A percentile compares a stretch with the other conserved stretches of the same genome.
These are phyloP conservation scores for Camelus bactrianus DNA, from an alignment of 2,113 vertebrate species.

Conservation along the genomic window DNA sequence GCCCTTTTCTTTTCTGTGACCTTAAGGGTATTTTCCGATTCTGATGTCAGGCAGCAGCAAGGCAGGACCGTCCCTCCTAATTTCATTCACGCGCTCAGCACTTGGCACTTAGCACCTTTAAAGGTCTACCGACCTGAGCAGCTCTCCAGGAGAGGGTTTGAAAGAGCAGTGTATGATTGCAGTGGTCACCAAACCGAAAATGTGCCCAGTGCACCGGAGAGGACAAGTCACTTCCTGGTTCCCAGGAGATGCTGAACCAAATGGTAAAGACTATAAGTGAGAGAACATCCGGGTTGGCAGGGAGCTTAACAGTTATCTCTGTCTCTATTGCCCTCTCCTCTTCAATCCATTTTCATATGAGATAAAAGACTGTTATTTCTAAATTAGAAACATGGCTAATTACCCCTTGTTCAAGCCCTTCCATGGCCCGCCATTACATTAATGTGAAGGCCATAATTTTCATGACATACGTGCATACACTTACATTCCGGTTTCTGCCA, in stretches of 20 bases:
- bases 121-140: not conserved
- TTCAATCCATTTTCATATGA: not conserved
- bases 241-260: not conserved
- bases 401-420: not conserved
- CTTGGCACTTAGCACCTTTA: not conserved
- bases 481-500: not conserved
- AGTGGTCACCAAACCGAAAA: not conserved
- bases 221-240: fast-evolving
- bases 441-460: not conserved
- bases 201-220: fast-evolving
- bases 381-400: not conserved
- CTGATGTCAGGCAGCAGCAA: not conserved
- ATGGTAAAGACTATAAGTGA: fast-evolving
- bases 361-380: not conserved
- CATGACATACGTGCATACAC: fast-evolving
- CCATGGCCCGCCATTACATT: not conserved
- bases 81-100: not conserved
- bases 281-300: not conserved
- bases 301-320: not conserved
- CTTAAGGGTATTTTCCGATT: not conserved
- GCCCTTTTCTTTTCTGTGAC: not conserved
- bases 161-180: not conserved
- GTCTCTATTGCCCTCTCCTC: too few species aligned
- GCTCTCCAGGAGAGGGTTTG: not conserved
- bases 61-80: not conserved